Evolutionary conservation across 2,888 invertebrate species (phyloP), one percentile per base, ranked within the genome.

Genomic region (Leptura quadrifasciata): DNA sequence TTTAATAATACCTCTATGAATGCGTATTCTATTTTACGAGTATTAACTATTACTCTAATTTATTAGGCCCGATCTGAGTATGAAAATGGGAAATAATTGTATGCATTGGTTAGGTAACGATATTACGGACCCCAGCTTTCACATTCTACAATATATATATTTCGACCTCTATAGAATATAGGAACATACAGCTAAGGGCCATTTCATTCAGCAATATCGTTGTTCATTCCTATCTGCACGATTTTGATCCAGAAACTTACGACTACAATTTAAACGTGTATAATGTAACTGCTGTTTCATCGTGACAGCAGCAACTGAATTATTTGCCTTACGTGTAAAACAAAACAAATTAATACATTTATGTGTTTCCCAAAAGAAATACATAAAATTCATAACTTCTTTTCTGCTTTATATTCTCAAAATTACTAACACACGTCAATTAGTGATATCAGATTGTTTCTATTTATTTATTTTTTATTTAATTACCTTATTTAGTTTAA

Each of bases 61-160:
- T 15, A 39, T 39, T n/a, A 47, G n/a, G 47, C n/a, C 15, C 17
- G 47, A 5, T n/a, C 1, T 47, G 5, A n/a, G n/a, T n/a, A 47
- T n/a, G 47, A 12, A 47, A 47, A n/a, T 47, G n/a, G 47, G n/a
- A n/a, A 47, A 47, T 47, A 47, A 47, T 47, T 47, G 15, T 47
- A 47, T 47, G 47, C 47, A 47, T 47, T 47, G n/a, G 47, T 47
- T 47, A 47, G 47, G 15, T n/a, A 47, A 47, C 47, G 47, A n/a
- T n/a, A 6, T 47, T 47, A 47, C 12, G 39, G 39, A 15, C 39
- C 39, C 39, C 39, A 15, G 39, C 27, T 31, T 31, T 31, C 6
- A 6, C 27, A 6, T 31, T 39, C 39, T 5, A n/a, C n/a, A 47
- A n/a, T 12, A 47, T n/a, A 47, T n/a, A 15, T 47, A 47, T 47